Evolutionary conservation across 2,113 vertebrate genomes (phyloP), one percentile per base, ranked within the genome.

Genomic region (Nettapus auritus): DNA sequence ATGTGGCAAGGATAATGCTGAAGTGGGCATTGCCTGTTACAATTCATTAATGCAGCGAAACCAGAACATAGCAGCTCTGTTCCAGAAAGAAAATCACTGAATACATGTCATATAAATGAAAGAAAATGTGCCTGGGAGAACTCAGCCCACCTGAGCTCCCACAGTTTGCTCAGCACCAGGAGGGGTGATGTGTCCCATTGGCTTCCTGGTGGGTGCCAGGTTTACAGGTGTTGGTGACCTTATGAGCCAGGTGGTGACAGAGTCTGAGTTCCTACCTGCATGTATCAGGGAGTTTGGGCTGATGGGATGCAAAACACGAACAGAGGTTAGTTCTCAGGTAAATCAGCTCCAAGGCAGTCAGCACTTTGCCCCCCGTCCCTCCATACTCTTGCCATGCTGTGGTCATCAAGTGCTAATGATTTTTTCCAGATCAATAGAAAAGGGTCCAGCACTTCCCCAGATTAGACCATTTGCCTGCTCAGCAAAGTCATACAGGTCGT

Each of bases 91-190:
- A 69, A 50, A 74, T 23, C 38, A 64, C 19, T 59, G 64, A 88
- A 81, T 31, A 15, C 2, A 9, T 88, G 52, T 57, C 69, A 7
- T 13, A 26, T 23, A 34, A 46, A 53, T 6, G 11, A 42, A 79
- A 57, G 7, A 19, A 40, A 46, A 22, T 66, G 22, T 4, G 26
- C 29, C 50, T 50, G 42, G 67, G 50, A 25, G 31, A 60, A 14
- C 67, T 69, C 44, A 75, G 50, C 50, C 38, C 40, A 28, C 18
- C 56, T 3, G 23, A 56, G 60, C 66, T 74, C 46, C 13, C 1
- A 1, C 2, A 1, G 20, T 29, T 55, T 76, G 31, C 31, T 23
- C 2, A 3, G 31, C 0, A 1, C 2, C 1, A 28, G 40, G 56
- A 28, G 0, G 5, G 52, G 26, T 18, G 50, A 13, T 0, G 0